Conservation (phyloP, 2,113 vertebrate species). For the Onychostoma macrolepis region DNA sequence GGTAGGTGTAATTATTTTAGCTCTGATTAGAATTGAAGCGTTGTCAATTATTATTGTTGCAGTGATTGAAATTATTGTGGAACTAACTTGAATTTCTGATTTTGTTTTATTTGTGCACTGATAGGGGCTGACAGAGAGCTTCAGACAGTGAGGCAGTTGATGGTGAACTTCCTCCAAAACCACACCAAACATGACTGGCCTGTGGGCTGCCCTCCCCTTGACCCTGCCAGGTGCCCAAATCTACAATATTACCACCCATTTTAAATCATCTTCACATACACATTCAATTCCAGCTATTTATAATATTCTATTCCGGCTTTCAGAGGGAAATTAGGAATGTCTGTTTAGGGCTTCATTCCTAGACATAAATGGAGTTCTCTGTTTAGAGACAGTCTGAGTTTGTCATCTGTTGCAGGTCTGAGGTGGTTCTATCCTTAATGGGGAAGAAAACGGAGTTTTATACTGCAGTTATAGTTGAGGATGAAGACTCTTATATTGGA, state of each 20-base stretch:
- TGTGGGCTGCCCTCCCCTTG: constrained; percentile 77
- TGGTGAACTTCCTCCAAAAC: constrained; percentile 92
- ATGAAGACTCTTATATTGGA: constrained; percentile 78
- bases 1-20: constrained; percentile 73
- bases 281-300: neutral
- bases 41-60: neutral
- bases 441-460: constrained; percentile 66
- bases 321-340: neutral
- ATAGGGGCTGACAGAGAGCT: constrained; percentile 82
- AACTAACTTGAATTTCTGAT: neutral
- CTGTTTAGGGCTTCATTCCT: constrained; percentile 1
- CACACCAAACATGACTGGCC: constrained; percentile 80
- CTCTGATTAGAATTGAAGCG: neutral
- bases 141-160: constrained; percentile 82
- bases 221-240: constrained; percentile 74
- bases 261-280: neutral
- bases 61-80: neutral
- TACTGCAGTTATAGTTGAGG: constrained; percentile 81
- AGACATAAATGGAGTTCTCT: neutral
- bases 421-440: constrained; percentile 71
- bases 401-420: constrained; percentile 66
- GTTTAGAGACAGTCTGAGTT: constrained; percentile 15
- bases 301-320: neutral
- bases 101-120: constrained; percentile 5
- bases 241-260: neutral